These are phyloP conservation scores for Pampus argenteus DNA, from an alignment of 2,797 vertebrate species.

Conservation along the genomic window DNA sequence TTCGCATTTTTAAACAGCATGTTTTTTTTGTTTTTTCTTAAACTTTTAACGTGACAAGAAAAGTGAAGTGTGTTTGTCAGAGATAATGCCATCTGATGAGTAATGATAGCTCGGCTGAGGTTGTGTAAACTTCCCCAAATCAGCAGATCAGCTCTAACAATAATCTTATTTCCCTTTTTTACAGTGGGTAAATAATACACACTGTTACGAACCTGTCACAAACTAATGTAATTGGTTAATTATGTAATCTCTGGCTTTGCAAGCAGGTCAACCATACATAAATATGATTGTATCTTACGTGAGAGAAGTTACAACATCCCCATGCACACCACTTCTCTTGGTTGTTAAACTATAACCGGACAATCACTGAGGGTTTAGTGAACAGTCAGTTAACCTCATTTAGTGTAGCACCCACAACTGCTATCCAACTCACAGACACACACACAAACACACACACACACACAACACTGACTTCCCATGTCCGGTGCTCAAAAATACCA, in stretches of 20 bases:
- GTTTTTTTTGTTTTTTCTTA: too few relatives aligned
- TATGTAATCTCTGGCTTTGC: not conserved
- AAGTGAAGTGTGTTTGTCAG: too few relatives aligned
- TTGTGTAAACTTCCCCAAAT: too few relatives aligned
- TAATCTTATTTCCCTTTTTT: too few relatives aligned
- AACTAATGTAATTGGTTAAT: not conserved
- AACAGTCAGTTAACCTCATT: not conserved
- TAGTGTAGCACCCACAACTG: too few relatives aligned
- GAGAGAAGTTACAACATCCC: not conserved
- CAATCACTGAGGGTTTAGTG: not conserved
- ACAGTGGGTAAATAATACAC: not conserved
- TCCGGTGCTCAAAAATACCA: slow-evolving; percentile 25
- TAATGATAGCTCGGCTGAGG: too few relatives aligned
- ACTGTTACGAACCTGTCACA: not conserved
- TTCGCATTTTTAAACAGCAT: too few relatives aligned
- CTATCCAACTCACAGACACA: slow-evolving; percentile 1
- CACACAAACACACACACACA: not conserved
- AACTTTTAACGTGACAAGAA: not conserved
- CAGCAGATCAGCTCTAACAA: too few relatives aligned
- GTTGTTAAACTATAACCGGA: not conserved
- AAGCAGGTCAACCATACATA: not conserved
- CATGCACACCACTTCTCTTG: not conserved
- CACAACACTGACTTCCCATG: slow-evolving; percentile 16
- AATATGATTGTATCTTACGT: too few relatives aligned
- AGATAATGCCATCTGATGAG: too few relatives aligned